Evolutionary conservation across 2,797 vertebrate genomes (phyloP).

Genomic region (Avahi laniger): DNA sequence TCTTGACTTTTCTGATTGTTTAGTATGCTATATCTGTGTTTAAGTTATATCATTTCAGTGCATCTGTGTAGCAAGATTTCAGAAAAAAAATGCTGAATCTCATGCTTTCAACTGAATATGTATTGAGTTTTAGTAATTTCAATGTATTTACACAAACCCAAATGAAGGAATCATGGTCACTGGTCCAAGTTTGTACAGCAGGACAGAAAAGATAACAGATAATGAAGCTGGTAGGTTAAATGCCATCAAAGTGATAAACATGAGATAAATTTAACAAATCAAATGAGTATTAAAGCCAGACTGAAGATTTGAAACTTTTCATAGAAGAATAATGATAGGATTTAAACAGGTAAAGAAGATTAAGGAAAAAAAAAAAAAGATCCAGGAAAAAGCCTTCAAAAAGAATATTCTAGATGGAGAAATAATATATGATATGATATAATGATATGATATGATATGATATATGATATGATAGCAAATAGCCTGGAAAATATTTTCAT

Average conservation of each 20-base stretch:
- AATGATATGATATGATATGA: too few species aligned
- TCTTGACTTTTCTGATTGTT: neutral
- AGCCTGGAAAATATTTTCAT: neutral
- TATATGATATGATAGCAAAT: neutral
- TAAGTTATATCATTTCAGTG: neutral
- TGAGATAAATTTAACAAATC: neutral
- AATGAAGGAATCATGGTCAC: neutral
- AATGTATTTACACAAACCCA: neutral
- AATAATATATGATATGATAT: neutral
- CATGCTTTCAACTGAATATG: neutral
- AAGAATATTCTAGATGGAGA: neutral
- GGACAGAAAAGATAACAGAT: neutral
- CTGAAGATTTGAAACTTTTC: neutral
- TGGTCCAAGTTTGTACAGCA: neutral
- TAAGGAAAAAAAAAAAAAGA: neutral
- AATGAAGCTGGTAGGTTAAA: neutral
- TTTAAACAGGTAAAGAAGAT: neutral
- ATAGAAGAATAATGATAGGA: neutral
- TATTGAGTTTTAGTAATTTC: neutral
- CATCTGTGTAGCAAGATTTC: neutral
- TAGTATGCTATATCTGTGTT: neutral
- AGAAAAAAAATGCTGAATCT: neutral
- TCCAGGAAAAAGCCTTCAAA: neutral
- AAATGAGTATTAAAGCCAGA: neutral
- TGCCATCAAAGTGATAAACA: neutral